phyloP scores from a whole-genome alignment of 2,888 invertebrate genomes.

The Trissonchulus latispiculum region DNA sequence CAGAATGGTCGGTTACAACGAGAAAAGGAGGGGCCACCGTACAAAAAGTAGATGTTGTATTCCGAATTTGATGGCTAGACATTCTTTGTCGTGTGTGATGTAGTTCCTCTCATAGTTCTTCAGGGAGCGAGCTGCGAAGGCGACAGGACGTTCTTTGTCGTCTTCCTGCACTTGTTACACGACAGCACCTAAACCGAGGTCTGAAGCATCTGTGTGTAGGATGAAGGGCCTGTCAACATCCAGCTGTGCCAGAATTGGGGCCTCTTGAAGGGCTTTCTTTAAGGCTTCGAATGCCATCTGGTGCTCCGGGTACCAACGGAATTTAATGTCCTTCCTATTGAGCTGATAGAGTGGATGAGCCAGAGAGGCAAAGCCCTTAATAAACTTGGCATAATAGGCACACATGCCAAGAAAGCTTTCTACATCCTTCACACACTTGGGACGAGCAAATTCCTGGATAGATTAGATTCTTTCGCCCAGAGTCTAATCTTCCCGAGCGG shows the following conservation, averaged over 20 bases:
- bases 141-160: not conserved
- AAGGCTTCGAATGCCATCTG: not conserved
- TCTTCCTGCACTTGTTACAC: not conserved
- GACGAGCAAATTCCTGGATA: not conserved
- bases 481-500: not conserved
- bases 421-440: not conserved
- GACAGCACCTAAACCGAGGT: not conserved
- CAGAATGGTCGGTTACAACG: too few species aligned
- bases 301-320: not conserved
- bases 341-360: too few species aligned
- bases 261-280: not conserved
- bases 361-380: too few species aligned
- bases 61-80: too few species aligned
- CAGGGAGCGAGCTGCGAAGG: not conserved
- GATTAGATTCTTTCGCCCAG: not conserved
- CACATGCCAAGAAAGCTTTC: not conserved
- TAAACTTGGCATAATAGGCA: not conserved
- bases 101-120: too few species aligned
- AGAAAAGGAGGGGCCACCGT: too few species aligned
- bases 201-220: not conserved
- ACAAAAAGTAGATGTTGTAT: too few species aligned
- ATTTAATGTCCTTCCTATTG: too few species aligned
- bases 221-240: not conserved
- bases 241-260: not conserved
- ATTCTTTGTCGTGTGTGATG: too few species aligned